phyloP scores from a whole-genome alignment of 2,888 invertebrate species.

The Dastarcus helophoroides region DNA sequence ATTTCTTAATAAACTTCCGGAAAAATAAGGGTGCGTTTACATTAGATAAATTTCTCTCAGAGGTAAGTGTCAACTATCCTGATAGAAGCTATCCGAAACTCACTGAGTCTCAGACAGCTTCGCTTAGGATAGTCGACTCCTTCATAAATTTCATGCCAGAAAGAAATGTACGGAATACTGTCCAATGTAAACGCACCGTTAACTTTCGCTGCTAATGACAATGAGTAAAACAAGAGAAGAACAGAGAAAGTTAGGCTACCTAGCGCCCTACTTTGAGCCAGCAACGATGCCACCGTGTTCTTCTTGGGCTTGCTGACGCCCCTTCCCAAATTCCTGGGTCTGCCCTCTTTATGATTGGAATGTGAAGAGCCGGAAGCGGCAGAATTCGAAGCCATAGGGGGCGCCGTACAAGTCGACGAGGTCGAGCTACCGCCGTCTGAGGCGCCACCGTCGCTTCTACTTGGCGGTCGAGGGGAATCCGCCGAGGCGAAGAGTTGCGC shows the following conservation, averaged over 20 bases:
- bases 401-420: slow-evolving; percentile 23
- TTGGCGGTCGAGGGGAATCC: slow-evolving; percentile 47
- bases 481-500: slow-evolving; percentile 47
- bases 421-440: slow-evolving; percentile 29
- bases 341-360: slow-evolving; percentile 52
- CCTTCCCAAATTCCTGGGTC: slow-evolving; percentile 73
- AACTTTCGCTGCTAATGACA: too few relatives aligned
- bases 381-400: slow-evolving; percentile 10
- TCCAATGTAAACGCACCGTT: too few relatives aligned
- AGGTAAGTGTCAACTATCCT: too few relatives aligned
- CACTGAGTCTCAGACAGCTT: too few relatives aligned
- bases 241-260: slow-evolving; percentile 35
- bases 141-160: too few relatives aligned
- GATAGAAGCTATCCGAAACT: too few relatives aligned
- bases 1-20: too few relatives aligned
- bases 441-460: slow-evolving; percentile 36
- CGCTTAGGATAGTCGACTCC: too few relatives aligned
- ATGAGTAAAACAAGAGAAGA: too few relatives aligned
- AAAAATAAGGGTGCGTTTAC: too few relatives aligned
- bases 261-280: slow-evolving; percentile 76
- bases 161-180: too few relatives aligned
- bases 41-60: too few relatives aligned
- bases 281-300: slow-evolving; percentile 78
- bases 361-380: slow-evolving; percentile 17
- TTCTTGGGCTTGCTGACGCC: slow-evolving; percentile 87